These are phyloP conservation scores for Apamea anceps DNA, from an alignment of 2,888 invertebrate genomes.

Conservation along the genomic window DNA sequence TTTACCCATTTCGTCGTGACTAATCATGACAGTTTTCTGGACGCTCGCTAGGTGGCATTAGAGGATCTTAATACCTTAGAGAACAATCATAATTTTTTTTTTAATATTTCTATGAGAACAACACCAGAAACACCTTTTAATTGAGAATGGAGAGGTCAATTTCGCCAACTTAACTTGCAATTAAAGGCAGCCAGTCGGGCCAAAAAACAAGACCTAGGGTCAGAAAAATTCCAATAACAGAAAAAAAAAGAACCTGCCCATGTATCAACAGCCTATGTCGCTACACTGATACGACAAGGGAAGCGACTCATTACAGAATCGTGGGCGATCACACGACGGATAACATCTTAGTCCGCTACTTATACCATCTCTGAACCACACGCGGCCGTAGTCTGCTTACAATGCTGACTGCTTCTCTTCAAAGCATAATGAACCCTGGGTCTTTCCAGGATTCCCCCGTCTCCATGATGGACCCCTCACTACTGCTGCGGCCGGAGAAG, in stretches of 20 bases:
- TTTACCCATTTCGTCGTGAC: background rate
- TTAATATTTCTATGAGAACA: background rate
- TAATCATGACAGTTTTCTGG: background rate
- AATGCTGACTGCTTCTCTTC: background rate
- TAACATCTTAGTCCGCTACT: conserved; percentile 15
- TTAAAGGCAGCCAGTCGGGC: background rate
- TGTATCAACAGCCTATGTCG: conserved; percentile 49
- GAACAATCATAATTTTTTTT: background rate
- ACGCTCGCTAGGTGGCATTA: background rate
- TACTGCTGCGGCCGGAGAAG: conserved; percentile 94
- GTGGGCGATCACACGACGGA: conserved; percentile 29
- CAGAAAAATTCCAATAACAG: background rate
- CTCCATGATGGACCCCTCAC: conserved; percentile 87
- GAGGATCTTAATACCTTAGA: background rate
- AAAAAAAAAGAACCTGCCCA: background rate
- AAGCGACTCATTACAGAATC: conserved; percentile 28
- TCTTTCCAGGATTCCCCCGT: conserved; percentile 73
- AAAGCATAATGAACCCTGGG: conserved; percentile 40
- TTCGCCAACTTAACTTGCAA: background rate
- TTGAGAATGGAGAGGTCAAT: background rate
- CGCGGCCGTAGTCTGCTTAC: background rate
- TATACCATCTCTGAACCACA: conserved; percentile 7
- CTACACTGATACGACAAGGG: conserved; percentile 36
- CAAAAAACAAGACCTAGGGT: background rate
- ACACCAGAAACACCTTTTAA: background rate